Conservation (phyloP, 2,888 invertebrate genomes). For the Philaethria dido region DNA sequence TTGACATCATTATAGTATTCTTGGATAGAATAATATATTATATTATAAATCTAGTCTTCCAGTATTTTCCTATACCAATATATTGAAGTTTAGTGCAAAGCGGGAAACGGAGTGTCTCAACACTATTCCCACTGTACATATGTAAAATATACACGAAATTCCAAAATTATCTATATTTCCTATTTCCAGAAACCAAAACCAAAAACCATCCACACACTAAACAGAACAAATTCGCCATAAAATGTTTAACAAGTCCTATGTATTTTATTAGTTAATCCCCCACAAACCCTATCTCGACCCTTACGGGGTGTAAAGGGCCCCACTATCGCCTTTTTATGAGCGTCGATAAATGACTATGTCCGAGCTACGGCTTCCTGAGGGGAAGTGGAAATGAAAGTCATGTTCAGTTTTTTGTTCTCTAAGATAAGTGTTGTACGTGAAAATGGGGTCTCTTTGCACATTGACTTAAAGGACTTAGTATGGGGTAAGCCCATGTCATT, state of each 20-base stretch:
- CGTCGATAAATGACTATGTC: conserved; percentile 51
- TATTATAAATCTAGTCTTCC: no score
- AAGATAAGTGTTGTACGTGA: conserved; percentile 45
- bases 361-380: conserved; percentile 48
- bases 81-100: no score
- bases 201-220: neutral
- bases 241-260: conserved; percentile 32
- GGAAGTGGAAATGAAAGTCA: conserved; percentile 48
- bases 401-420: conserved; percentile 45
- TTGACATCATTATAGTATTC: no score
- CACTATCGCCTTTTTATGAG: conserved; percentile 58
- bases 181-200: neutral
- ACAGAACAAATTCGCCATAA: conserved; percentile 32
- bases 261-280: conserved; percentile 41
- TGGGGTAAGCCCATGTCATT: conserved; percentile 42
- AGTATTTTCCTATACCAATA: no score
- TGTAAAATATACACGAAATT: neutral
- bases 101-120: no score
- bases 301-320: conserved; percentile 52
- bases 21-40: no score
- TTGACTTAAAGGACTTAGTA: conserved; percentile 35
- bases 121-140: no score
- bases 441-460: conserved; percentile 42
- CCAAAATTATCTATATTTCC: neutral
- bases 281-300: conserved; percentile 40